Evolutionary conservation across 2,797 vertebrate genomes (phyloP), one percentile per base, ranked within the genome.

Genomic region (Varecia variegata): DNA sequence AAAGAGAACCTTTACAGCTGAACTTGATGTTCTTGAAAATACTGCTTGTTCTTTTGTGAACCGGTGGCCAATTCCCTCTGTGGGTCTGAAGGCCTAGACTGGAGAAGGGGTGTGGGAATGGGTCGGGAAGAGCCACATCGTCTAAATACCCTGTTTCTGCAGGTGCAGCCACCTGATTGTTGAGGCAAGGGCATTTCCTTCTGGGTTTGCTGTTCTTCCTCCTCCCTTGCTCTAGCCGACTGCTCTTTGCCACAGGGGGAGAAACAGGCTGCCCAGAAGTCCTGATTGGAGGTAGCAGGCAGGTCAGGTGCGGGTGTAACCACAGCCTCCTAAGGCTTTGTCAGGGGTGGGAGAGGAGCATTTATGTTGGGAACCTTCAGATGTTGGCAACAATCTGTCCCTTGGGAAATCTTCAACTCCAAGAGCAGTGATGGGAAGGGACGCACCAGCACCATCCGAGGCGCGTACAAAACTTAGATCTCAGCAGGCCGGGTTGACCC

Each of bases 401-500:
- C 60, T 3, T 5, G 45, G 12, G 79, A 88, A 71, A 47, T 58
- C 38, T 82, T 81, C 67, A 70, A 27, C 17, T 35, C 71, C 21
- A 4, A 56, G 47, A 71, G 25, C 5, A 9, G 13, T 5, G 32
- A 47, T 6, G 1, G 7, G 32, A 82, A 82, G 23, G 27, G 25
- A 17, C 76, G 13, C 3, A 27, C 27, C 6, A 4, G 45, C 2
- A 4, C 67, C 27, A 8, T 30, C 47, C 0, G 2, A 56, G 17
- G 35, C 60, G 21, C 27, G 9, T 45, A 25, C 1, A 62, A 84
- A 52, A 60, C 11, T 35, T 3, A 7, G 7, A 47, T 45, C 45
- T 32, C 10, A 0, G 35, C 4, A 1, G 84, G 60, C 50, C 23
- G 5, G 6, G 15, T 0, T 4, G 35, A 15, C 7, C 6, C 13